Percentiles rank a stretch among this genome's conserved stretches.
Evolutionary conservation across 2,113 vertebrate species (phyloP).

Genomic region (Todiramphus saurophagus): DNA sequence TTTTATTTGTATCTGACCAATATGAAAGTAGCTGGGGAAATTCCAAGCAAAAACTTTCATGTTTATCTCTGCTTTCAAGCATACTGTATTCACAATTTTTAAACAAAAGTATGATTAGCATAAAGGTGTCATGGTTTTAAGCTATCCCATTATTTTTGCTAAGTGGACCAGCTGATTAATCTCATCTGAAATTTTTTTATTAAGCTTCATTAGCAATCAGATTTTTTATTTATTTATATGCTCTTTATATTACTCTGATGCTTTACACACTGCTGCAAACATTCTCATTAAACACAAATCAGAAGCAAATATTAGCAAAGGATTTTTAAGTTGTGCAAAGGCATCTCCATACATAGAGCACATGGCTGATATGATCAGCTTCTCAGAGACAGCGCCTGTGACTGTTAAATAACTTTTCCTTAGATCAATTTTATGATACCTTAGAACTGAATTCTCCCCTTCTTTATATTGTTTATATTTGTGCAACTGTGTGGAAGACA

Average conservation of each 20-base stretch:
- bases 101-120: background rate
- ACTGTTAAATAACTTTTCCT: background rate
- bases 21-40: background rate
- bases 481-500: background rate
- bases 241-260: background rate
- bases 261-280: background rate
- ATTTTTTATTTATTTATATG: background rate
- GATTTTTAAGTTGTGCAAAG: background rate
- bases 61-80: background rate
- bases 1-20: background rate
- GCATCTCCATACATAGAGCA: background rate
- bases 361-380: background rate
- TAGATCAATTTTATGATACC: background rate
- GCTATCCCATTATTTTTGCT: background rate
- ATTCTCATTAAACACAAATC: background rate
- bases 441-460: background rate
- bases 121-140: background rate
- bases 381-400: background rate
- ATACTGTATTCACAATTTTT: background rate
- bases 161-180: background rate
- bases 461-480: background rate
- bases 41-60: background rate
- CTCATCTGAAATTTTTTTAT: background rate
- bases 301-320: background rate
- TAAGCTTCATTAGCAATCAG: background rate